phyloP scores from a whole-genome alignment of 2,888 invertebrate species.

The Seladonia tumulorum region DNA sequence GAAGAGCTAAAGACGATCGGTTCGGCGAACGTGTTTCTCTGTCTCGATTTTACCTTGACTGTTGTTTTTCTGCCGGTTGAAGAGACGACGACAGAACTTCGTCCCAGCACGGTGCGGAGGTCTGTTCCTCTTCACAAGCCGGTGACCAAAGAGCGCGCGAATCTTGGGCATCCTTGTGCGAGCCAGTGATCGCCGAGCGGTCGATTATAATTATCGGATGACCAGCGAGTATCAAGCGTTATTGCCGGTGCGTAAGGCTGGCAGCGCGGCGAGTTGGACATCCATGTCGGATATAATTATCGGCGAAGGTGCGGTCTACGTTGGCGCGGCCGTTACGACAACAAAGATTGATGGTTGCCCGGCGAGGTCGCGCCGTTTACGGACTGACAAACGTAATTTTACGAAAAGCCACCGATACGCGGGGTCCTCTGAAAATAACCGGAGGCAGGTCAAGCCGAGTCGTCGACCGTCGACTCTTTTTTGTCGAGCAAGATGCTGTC shows the following conservation, averaged over 20 bases:
- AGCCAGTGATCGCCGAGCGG: constrained; percentile 50
- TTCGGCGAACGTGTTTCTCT: not conserved
- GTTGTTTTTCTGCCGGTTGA: not conserved
- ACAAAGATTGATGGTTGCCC: constrained; percentile 46
- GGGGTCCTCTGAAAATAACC: not conserved
- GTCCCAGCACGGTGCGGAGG: not conserved
- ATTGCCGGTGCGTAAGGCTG: constrained; percentile 30
- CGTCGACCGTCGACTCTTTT: not conserved
- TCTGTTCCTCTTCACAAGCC: constrained; percentile 44
- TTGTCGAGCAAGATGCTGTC: not conserved
- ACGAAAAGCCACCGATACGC: not conserved
- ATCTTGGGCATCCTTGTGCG: constrained; percentile 62
- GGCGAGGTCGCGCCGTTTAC: constrained; percentile 19
- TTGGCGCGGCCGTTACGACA: constrained; percentile 28
- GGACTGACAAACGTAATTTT: constrained; percentile 9
- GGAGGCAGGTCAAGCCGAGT: not conserved
- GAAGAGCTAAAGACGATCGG: not conserved
- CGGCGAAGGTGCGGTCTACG: constrained; percentile 55
- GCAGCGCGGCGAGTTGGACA: constrained; percentile 64
- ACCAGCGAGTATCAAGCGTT: constrained; percentile 37
- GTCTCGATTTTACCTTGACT: constrained; percentile 22
- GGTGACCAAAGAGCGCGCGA: constrained; percentile 61
- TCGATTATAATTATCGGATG: constrained; percentile 71
- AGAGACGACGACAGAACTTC: constrained; percentile 2
- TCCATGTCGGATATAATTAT: constrained; percentile 75